phyloP scores from a whole-genome alignment of 1,140 invertebrate genomes.

The Charaxes varanes region DNA sequence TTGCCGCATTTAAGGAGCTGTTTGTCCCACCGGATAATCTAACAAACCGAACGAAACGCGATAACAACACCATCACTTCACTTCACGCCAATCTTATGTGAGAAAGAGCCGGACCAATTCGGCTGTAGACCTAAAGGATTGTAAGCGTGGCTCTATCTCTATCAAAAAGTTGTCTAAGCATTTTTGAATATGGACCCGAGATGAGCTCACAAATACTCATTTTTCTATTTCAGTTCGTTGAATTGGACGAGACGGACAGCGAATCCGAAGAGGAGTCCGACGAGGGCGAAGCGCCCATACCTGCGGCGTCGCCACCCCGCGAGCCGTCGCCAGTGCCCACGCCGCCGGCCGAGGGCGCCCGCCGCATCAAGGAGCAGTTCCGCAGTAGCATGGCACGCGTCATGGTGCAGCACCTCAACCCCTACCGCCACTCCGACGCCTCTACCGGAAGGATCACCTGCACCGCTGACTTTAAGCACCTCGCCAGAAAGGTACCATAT shows the following conservation, averaged over 20 bases:
- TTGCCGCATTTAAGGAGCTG: no score
- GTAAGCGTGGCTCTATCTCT: no score
- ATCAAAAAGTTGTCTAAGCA: background rate
- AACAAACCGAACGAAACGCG: no score
- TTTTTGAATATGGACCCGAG: background rate
- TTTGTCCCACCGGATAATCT: no score
- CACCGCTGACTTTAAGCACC: constrained; percentile 96
- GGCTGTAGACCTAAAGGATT: no score
- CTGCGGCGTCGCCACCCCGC: background rate
- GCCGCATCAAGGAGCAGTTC: constrained; percentile 91
- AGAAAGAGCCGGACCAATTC: no score
- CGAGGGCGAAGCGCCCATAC: constrained; percentile 8
- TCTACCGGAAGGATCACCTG: constrained; percentile 88
- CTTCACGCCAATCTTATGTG: no score
- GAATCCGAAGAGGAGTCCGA: constrained; percentile 30
- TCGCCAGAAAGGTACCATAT: constrained; percentile 97
- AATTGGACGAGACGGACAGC: constrained; percentile 38
- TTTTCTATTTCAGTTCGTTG: constrained; percentile 11
- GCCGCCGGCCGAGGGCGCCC: constrained; percentile 53
- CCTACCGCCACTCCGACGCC: constrained; percentile 86
- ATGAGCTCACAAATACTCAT: background rate
- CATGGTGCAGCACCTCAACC: constrained; percentile 93
- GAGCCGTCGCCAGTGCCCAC: constrained; percentile 7
- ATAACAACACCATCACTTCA: no score
- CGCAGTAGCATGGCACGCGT: constrained; percentile 90